phyloP scores from a whole-genome alignment of 1,140 invertebrate species.

The Zaprionus nigranus region DNA sequence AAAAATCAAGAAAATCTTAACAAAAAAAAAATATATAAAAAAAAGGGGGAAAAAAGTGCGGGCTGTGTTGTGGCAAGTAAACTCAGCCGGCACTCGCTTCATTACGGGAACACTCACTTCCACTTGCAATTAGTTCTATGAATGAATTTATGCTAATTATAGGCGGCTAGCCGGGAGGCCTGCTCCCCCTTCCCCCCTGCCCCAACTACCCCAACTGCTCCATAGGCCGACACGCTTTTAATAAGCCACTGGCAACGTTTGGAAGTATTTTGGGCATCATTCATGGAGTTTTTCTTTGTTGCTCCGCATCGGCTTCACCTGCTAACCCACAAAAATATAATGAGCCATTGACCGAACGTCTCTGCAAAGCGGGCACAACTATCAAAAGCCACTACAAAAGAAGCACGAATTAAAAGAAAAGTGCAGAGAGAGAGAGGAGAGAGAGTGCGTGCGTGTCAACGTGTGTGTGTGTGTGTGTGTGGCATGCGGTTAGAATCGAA shows the following conservation, averaged over 20 bases:
- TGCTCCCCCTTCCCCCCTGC: too few species aligned
- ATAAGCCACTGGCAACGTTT: slow-evolving; percentile 56
- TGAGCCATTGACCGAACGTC: slow-evolving; percentile 74
- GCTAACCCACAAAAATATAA: slow-evolving; percentile 81
- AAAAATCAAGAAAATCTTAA: slow-evolving; percentile 10
- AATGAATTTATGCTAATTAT: slow-evolving; percentile 82
- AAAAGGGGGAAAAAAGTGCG: slow-evolving; percentile 44
- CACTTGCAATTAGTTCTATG: slow-evolving; percentile 79
- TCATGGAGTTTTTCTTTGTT: slow-evolving; percentile 48
- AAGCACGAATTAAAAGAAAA: slow-evolving; percentile 34
- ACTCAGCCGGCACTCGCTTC: slow-evolving; percentile 50
- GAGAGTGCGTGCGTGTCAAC: slow-evolving; percentile 13
- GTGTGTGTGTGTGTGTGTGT: slow-evolving; percentile 77
- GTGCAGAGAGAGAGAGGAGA: slow-evolving; percentile 17
- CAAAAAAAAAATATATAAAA: neutral
- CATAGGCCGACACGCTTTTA: slow-evolving; percentile 71
- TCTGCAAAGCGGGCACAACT: slow-evolving; percentile 12
- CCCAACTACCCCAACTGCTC: neutral
- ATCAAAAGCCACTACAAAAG: slow-evolving; percentile 43
- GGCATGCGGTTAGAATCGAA: slow-evolving; percentile 64
- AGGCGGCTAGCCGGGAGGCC: slow-evolving; percentile 38
- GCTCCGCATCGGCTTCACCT: slow-evolving; percentile 65
- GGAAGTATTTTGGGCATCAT: slow-evolving; percentile 36
- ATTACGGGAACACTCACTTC: slow-evolving; percentile 75
- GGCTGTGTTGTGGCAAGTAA: slow-evolving; percentile 26